phyloP scores from a whole-genome alignment of 92 coral and sea anemone genomes.

The Parazoanthus darwini region DNA sequence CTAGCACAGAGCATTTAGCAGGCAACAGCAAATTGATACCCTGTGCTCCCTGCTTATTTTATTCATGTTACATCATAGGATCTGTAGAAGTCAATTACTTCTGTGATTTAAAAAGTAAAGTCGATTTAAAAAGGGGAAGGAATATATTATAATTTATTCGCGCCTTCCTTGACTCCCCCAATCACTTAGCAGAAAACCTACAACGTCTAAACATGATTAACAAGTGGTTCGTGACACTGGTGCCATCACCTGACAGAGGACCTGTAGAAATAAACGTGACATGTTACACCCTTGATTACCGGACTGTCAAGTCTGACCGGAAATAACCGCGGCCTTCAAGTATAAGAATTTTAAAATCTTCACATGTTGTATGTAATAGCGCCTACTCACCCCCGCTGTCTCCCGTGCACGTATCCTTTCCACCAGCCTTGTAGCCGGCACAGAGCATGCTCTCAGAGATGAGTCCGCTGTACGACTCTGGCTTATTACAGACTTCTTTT shows the following conservation, averaged over 20 bases:
- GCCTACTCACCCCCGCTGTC: slow-evolving; percentile 89
- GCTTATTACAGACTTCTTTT: slow-evolving; percentile 75
- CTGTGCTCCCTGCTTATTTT: not conserved
- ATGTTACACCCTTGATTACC: not conserved
- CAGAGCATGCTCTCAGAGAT: slow-evolving; percentile 84
- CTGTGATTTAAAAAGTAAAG: too few species aligned
- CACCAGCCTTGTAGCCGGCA: slow-evolving; percentile 92
- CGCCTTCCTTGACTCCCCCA: too few species aligned
- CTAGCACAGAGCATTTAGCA: not conserved
- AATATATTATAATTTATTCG: too few species aligned
- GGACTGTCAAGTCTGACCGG: not conserved
- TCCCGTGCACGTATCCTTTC: slow-evolving; percentile 93
- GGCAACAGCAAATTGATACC: too few species aligned
- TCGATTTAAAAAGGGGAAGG: too few species aligned
- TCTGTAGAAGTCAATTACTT: not conserved
- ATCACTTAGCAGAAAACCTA: too few species aligned
- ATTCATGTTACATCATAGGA: not conserved
- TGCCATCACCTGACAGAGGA: too few species aligned
- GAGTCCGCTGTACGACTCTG: slow-evolving; percentile 79
- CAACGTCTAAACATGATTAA: too few species aligned
- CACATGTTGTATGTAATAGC: not conserved
- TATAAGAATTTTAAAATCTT: too few species aligned
- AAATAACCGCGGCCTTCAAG: not conserved
- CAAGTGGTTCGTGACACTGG: too few species aligned
- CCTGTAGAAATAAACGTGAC: too few species aligned